A percentile compares a stretch with the other conserved stretches of the same genome.
These are phyloP conservation scores for Drosophila emarginata DNA, from an alignment of 2,888 invertebrate species.

Conservation along the genomic window DNA sequence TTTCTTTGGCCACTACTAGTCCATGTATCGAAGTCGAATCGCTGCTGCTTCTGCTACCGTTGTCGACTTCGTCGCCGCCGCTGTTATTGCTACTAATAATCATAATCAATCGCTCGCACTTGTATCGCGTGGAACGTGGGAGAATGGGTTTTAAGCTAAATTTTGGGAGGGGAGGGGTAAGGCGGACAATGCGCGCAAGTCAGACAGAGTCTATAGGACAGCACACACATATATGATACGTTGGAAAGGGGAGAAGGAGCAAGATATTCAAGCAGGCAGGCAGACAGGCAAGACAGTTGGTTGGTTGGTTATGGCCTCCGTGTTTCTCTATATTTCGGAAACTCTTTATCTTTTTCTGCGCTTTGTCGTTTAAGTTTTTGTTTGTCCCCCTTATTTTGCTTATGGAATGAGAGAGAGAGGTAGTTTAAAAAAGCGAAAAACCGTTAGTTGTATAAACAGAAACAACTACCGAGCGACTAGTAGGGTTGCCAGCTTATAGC, in stretches of 20 bases:
- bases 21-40: conserved; percentile 41
- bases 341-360: conserved; percentile 55
- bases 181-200: conserved; percentile 29
- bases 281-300: too few species aligned
- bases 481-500: conserved; percentile 65
- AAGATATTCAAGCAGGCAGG: conserved; percentile 9
- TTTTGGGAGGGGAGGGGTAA: conserved; percentile 16
- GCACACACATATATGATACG: conserved; percentile 29
- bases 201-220: not conserved
- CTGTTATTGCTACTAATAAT: conserved; percentile 68
- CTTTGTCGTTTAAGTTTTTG: conserved; percentile 67
- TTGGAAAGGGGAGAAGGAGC: conserved; percentile 14
- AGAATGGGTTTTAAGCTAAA: not conserved
- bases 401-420: not conserved
- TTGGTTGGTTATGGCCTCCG: conserved; percentile 20
- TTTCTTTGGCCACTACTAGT: conserved; percentile 43
- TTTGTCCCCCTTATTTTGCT: conserved; percentile 49
- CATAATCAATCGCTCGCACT: conserved; percentile 77
- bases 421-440: conserved; percentile 38
- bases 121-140: conserved; percentile 62
- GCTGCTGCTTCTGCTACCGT: conserved; percentile 33
- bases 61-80: conserved; percentile 28
- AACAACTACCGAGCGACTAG: conserved; percentile 10
- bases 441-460: conserved; percentile 58
- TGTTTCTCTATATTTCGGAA: conserved; percentile 25